phyloP scores from a whole-genome alignment of 2,113 vertebrate species.

The Sturnira hondurensis region DNA sequence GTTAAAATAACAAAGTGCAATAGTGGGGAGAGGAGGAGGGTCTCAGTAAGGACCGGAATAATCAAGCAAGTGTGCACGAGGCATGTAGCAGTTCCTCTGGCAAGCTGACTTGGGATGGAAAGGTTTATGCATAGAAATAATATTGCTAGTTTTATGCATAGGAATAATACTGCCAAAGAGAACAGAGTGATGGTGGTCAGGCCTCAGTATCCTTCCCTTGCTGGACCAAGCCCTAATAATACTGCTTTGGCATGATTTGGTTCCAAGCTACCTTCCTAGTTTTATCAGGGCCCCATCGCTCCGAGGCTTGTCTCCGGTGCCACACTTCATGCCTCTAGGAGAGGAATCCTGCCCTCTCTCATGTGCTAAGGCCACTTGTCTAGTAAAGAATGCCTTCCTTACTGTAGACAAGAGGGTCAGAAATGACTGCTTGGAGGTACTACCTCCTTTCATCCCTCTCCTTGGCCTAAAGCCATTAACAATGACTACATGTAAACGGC shows the following conservation, averaged over 20 bases:
- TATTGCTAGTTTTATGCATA: background rate
- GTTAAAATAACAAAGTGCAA: background rate
- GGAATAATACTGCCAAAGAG: background rate
- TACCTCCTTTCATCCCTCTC: accelerated
- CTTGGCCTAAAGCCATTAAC: background rate
- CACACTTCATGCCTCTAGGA: background rate
- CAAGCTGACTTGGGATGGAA: background rate
- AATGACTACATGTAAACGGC: background rate
- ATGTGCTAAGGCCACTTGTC: background rate
- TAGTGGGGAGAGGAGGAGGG: background rate
- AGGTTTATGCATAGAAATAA: background rate
- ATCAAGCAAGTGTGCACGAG: background rate
- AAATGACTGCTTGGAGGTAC: background rate
- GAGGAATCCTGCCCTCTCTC: background rate
- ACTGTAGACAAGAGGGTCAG: background rate
- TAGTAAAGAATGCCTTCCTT: background rate
- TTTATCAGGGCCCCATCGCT: background rate
- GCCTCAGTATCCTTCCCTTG: background rate
- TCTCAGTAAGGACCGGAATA: background rate
- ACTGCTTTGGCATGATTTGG: background rate
- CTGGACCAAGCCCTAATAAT: background rate
- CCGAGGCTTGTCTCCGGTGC: background rate
- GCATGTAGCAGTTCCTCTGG: background rate
- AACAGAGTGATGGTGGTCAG: background rate
- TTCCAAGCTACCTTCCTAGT: background rate